Evolutionary conservation across 2,888 invertebrate genomes (phyloP).

Genomic region (Uloborus plumipes): DNA sequence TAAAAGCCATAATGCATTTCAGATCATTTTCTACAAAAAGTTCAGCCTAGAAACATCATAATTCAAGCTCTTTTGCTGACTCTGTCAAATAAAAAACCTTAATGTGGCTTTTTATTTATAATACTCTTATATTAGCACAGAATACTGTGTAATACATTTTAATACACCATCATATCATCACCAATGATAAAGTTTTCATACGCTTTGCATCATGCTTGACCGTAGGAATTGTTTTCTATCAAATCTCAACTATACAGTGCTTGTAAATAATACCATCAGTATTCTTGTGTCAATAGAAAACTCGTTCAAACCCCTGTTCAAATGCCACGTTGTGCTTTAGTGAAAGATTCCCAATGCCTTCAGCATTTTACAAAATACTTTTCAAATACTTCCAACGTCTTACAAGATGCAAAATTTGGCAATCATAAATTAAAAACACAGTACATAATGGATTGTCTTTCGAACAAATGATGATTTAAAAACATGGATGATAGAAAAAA

Average conservation of each 20-base stretch:
- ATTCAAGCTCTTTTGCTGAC: slow-evolving; percentile 61
- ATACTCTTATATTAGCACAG: slow-evolving; percentile 42
- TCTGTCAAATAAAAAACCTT: slow-evolving; percentile 54
- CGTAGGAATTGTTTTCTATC: too few relatives aligned
- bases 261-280: too few relatives aligned
- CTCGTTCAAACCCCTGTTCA: too few relatives aligned
- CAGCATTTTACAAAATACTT: too few relatives aligned
- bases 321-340: too few relatives aligned
- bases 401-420: background rate
- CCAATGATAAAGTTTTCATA: background rate
- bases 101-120: slow-evolving; percentile 46
- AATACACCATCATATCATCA: background rate
- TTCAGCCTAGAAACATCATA: slow-evolving; percentile 59
- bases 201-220: too few relatives aligned
- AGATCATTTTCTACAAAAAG: slow-evolving; percentile 54
- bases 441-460: slow-evolving; percentile 13
- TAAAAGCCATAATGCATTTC: slow-evolving; percentile 40
- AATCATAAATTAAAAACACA: slow-evolving; percentile 19
- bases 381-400: too few relatives aligned
- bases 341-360: too few relatives aligned
- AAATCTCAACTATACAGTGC: too few relatives aligned
- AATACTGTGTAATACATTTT: slow-evolving; percentile 24
- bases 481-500: slow-evolving; percentile 1
- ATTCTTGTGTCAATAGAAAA: too few relatives aligned
- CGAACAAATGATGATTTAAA: slow-evolving; percentile 11